Percentiles rank a stretch among this genome's conserved stretches.
These are phyloP conservation scores for Cepphus grylle DNA, from an alignment of 2,113 vertebrate species.

Conservation along the genomic window DNA sequence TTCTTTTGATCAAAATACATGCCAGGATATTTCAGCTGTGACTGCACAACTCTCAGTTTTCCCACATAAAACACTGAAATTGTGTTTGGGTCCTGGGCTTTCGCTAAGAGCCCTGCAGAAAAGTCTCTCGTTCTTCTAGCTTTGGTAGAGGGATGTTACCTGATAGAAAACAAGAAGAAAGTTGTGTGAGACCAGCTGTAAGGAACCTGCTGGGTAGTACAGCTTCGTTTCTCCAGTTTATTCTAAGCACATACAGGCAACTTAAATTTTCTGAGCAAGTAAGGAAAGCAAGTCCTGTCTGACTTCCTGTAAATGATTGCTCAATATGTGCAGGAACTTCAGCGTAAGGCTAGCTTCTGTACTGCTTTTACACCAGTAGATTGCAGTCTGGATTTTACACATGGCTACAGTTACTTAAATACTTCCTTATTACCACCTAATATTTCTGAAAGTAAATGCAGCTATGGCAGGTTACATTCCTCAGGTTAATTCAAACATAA, in stretches of 20 bases:
- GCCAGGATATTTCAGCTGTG: background rate
- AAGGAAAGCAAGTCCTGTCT: background rate
- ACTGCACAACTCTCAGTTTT: background rate
- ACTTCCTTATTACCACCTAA: background rate
- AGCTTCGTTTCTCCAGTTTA: background rate
- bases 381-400: background rate
- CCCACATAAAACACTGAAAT: background rate
- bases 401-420: background rate
- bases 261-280: background rate
- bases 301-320: background rate
- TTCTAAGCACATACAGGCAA: background rate
- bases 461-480: background rate
- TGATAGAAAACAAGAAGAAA: slow-evolving; percentile 61
- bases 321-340: background rate
- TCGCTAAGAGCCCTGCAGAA: background rate
- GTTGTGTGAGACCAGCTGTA: background rate
- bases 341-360: background rate
- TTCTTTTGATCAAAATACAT: background rate
- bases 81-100: background rate
- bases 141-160: slow-evolving; percentile 89
- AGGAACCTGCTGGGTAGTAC: background rate
- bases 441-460: background rate
- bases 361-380: background rate
- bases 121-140: slow-evolving; percentile 63
- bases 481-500: background rate